These are phyloP conservation scores for Calyptommatus sinebrachiatus DNA, from an alignment of 2,113 vertebrate species.

Conservation along the genomic window DNA sequence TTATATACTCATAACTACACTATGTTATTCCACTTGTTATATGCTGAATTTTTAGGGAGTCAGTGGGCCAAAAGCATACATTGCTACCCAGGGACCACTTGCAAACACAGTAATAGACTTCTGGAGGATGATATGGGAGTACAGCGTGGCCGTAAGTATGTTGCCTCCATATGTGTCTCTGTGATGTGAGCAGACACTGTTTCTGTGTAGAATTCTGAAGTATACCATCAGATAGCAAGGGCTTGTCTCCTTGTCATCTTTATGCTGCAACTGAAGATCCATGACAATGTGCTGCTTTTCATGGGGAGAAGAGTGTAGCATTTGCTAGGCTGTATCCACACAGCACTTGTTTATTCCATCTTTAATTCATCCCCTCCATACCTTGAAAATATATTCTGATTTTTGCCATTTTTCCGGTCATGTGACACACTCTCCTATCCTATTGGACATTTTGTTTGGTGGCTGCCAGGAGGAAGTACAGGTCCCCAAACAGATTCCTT, in stretches of 20 bases:
- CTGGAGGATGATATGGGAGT: constrained; percentile 99
- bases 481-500: too few species aligned
- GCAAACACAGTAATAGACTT: constrained; percentile 95
- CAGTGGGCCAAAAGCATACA: constrained; percentile 89
- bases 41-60: constrained; percentile 80
- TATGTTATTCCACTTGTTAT: background rate
- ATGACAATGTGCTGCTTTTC: background rate
- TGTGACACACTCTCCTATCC: too few species aligned
- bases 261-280: background rate
- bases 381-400: too few species aligned
- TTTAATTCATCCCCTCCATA: too few species aligned
- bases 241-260: background rate
- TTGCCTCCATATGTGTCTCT: background rate
- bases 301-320: too few species aligned
- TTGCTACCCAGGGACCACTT: constrained; percentile 95
- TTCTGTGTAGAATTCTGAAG: background rate
- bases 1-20: too few species aligned
- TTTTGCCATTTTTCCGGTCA: too few species aligned
- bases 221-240: too few species aligned
- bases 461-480: too few species aligned
- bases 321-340: too few species aligned
- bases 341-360: too few species aligned
- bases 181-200: background rate
- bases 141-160: constrained; percentile 87
- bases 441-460: too few species aligned